phyloP scores from a whole-genome alignment of 1,140 invertebrate species.

The Nasonia vitripennis region DNA sequence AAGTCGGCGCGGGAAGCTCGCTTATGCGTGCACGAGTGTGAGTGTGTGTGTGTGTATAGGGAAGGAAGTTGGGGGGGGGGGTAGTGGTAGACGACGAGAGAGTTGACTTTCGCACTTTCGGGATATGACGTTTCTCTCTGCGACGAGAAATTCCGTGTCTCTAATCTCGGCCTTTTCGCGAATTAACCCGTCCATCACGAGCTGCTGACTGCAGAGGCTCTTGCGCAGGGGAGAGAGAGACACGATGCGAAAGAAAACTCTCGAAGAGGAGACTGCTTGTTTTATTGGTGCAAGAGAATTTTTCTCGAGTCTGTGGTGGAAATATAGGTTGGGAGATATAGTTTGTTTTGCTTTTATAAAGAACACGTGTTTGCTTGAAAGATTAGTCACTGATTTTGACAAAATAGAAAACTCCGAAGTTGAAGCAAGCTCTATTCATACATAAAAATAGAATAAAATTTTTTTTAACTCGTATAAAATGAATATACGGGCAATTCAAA shows the following conservation, averaged over 20 bases:
- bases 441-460: too few species aligned
- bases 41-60: background rate
- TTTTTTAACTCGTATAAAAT: too few species aligned
- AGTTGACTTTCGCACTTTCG: background rate
- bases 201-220: too few species aligned
- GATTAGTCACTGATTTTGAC: too few species aligned
- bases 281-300: background rate
- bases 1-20: background rate
- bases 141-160: slow-evolving; percentile 1
- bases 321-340: too few species aligned
- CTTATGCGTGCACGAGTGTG: background rate
- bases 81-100: background rate
- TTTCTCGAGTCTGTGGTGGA: background rate
- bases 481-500: background rate
- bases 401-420: too few species aligned
- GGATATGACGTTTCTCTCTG: background rate
- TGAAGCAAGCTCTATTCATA: too few species aligned
- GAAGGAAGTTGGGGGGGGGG: background rate
- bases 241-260: background rate
- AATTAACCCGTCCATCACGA: slow-evolving; percentile 20
- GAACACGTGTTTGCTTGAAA: too few species aligned
- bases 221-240: background rate
- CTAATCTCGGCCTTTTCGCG: slow-evolving; percentile 22
- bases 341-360: too few species aligned
- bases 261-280: too few species aligned